Percentiles rank a stretch among this genome's conserved stretches.
phyloP scores from a whole-genome alignment of 2,113 vertebrate species.

The Pseudorhombus dupliciocellatus region DNA sequence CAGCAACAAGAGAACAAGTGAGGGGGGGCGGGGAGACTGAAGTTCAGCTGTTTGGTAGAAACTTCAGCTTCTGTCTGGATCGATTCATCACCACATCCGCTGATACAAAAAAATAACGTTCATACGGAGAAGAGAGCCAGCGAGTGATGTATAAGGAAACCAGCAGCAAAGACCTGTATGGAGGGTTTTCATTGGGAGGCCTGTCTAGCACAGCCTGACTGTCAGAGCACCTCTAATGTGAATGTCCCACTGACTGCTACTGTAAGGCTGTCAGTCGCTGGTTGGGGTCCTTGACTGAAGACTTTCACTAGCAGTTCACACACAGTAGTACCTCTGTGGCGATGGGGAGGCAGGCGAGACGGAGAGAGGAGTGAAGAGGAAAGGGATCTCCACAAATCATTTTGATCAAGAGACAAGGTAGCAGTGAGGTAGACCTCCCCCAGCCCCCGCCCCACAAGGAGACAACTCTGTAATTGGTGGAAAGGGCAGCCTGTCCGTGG shows the following conservation, averaged over 20 bases:
- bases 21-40: neutral
- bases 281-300: slow-evolving; percentile 68
- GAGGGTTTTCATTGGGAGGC: slow-evolving; percentile 51
- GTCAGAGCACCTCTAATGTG: slow-evolving; percentile 67
- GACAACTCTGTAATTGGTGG: slow-evolving; percentile 82
- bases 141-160: slow-evolving; percentile 47
- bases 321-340: slow-evolving; percentile 53
- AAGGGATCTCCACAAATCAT: slow-evolving; percentile 74
- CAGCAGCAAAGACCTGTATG: slow-evolving; percentile 47
- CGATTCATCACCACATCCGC: slow-evolving; percentile 39
- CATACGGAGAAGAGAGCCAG: slow-evolving; percentile 45
- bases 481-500: slow-evolving; percentile 81
- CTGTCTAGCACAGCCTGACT: slow-evolving; percentile 58
- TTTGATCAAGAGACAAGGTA: slow-evolving; percentile 79
- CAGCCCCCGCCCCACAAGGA: slow-evolving; percentile 68
- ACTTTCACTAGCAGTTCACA: slow-evolving; percentile 68
- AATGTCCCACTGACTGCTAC: slow-evolving; percentile 66
- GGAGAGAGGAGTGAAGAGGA: slow-evolving; percentile 57
- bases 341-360: slow-evolving; percentile 35
- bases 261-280: slow-evolving; percentile 67
- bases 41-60: slow-evolving; percentile 58
- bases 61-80: slow-evolving; percentile 52
- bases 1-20: slow-evolving; percentile 42
- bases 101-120: slow-evolving; percentile 30
- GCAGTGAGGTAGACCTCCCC: slow-evolving; percentile 72